Conservation (phyloP, 2,888 invertebrate genomes). For the Ennomos fuscantarius region DNA sequence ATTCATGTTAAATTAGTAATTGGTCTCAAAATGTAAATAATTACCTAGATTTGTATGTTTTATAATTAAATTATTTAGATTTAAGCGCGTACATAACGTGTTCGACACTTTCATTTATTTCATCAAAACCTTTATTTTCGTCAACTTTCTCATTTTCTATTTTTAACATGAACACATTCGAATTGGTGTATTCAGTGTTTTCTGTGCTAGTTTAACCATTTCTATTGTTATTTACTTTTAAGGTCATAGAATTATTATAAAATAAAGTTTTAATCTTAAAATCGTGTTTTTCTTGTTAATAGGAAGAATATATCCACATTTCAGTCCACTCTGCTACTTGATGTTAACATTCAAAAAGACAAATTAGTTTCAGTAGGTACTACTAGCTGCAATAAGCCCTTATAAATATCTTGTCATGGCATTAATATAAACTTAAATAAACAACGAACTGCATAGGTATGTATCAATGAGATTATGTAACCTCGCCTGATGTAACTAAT, state of each 20-base stretch:
- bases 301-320: too few relatives aligned
- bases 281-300: slow-evolving; percentile 17
- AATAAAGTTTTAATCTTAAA: slow-evolving; percentile 53
- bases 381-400: too few relatives aligned
- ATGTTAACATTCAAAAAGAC: too few relatives aligned
- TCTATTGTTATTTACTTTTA: slow-evolving; percentile 71
- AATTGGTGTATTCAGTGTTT: slow-evolving; percentile 40
- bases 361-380: too few relatives aligned
- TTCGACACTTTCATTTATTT: slow-evolving; percentile 7
- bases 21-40: slow-evolving; percentile 41
- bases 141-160: background rate
- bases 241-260: slow-evolving; percentile 58
- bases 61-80: slow-evolving; percentile 37
- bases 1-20: slow-evolving; percentile 21
- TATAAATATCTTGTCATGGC: too few relatives aligned
- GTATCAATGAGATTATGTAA: too few relatives aligned
- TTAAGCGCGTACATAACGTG: slow-evolving; percentile 29
- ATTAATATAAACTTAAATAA: too few relatives aligned
- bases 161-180: slow-evolving; percentile 7
- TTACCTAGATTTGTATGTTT: slow-evolving; percentile 38
- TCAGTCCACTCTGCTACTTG: too few relatives aligned
- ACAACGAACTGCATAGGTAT: too few relatives aligned
- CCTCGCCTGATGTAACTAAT: too few relatives aligned
- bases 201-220: slow-evolving; percentile 53
- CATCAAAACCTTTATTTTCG: background rate